Evolutionary conservation across 2,888 invertebrate species (phyloP).

Genomic region (Bimastos eiseni): DNA sequence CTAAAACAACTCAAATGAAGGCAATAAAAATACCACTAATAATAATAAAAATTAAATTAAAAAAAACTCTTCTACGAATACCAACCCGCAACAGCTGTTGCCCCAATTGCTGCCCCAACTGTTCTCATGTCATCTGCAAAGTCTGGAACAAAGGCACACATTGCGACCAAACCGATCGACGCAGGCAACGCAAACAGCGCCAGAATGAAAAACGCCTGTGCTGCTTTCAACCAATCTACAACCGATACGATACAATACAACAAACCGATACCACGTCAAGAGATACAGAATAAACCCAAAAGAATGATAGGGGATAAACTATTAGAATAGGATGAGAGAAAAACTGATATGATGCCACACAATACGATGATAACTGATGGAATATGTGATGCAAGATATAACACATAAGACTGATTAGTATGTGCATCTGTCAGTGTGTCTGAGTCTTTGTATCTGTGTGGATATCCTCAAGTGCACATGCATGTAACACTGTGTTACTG

Average conservation of each 20-base stretch:
- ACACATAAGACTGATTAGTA: too few species aligned
- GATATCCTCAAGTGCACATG: too few species aligned
- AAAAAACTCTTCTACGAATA: not conserved
- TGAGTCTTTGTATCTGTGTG: too few species aligned
- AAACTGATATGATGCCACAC: not conserved
- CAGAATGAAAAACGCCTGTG: constrained; percentile 43
- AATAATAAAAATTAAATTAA: not conserved
- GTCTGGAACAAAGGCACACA: constrained; percentile 40
- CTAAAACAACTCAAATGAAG: too few species aligned
- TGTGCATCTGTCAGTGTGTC: too few species aligned
- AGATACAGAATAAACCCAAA: not conserved
- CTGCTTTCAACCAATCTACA: constrained; percentile 46
- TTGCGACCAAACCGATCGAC: constrained; percentile 38
- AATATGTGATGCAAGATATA: not conserved
- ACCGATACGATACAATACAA: not conserved
- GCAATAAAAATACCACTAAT: too few species aligned
- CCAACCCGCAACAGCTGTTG: constrained; percentile 39
- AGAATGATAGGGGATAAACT: not conserved
- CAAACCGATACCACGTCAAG: not conserved
- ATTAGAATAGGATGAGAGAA: too few species aligned
- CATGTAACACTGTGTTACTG: too few species aligned
- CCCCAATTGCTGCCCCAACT: constrained; percentile 35
- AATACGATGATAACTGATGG: not conserved
- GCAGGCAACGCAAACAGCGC: constrained; percentile 42
- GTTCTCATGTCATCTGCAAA: constrained; percentile 38